Conservation (phyloP, 2,888 invertebrate genomes). For the Pelosia muscerda region DNA sequence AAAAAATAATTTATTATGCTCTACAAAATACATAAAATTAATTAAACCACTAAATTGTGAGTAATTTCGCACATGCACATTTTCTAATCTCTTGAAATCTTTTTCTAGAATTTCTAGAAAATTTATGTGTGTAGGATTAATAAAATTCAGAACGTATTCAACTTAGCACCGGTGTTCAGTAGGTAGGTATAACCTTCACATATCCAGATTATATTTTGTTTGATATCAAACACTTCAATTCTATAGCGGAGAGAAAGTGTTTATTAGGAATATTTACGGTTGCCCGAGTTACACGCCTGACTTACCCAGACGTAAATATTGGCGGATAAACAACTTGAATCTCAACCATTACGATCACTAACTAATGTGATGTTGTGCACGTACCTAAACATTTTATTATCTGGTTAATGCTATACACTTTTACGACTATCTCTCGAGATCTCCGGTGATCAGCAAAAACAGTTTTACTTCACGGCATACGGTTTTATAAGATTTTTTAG, state of each 20-base stretch:
- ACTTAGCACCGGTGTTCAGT: background rate
- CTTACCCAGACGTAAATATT: conserved; percentile 53
- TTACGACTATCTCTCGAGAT: conserved; percentile 51
- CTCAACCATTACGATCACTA: conserved; percentile 38
- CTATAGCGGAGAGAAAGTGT: conserved; percentile 48
- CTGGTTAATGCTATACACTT: conserved; percentile 46
- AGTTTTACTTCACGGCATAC: conserved; percentile 41
- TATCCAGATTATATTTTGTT: conserved; percentile 33
- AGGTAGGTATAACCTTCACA: background rate
- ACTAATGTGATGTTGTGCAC: conserved; percentile 45
- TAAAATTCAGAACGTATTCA: background rate
- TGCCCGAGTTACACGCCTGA: conserved; percentile 46
- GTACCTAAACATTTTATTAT: conserved; percentile 50
- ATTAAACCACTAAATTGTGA: conserved; percentile 11
- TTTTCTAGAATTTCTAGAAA: no score
- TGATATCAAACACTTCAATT: conserved; percentile 33
- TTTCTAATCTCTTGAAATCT: background rate
- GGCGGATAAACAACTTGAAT: conserved; percentile 48
- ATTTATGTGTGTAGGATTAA: background rate
- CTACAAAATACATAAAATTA: conserved; percentile 16
- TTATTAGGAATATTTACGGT: conserved; percentile 52
- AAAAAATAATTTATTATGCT: background rate
- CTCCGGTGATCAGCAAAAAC: conserved; percentile 54
- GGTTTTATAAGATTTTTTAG: conserved; percentile 28
- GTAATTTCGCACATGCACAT: no score